Evolutionary conservation across 2,113 vertebrate genomes (phyloP), one percentile per base, ranked within the genome.

Genomic region (Nibea coibor): DNA sequence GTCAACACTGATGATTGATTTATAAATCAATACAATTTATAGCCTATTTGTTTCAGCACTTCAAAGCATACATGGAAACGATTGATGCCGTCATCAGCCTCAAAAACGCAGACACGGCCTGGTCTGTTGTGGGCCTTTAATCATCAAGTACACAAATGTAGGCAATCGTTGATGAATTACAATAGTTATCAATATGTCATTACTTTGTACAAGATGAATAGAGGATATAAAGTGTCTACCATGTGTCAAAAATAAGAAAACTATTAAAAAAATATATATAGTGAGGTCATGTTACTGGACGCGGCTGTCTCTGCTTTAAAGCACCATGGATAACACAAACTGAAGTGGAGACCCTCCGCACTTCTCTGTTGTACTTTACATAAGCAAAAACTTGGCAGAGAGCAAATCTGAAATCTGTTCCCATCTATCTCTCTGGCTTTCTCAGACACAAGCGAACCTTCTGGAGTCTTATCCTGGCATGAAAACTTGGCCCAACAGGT

Each of bases 401-500:
- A 70, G 15, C 20, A 45, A 59, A 73, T 71, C 14, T 65, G 56
- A 31, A 76, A 86, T 72, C 24, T 42, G 66, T 87, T 89, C 82
- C 80, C 72, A 88, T 78, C 77, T 50, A 75, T 90, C 83, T 51
- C 24, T 24, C 28, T 26, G n/a, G 63, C 57, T 45, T 28, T 72
- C 47, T 65, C 14, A 16, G 77, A 81, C 24, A 69, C 47, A 73
- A 50, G 71, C 66, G 80, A 84, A 79, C 75, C 75, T 80, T 77
- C 58, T 74, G 58, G 80, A 77, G 80, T 67, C 72, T 83, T 63
- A 80, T 85, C 56, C 87, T 93, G 91, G 91, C 89, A 89, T 61
- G 69, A 70, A 82, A 88, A 67, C 50, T 51, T 42, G 12, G 50
- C 20, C 83, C 85, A 92, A 92, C 92, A 94, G 91, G 91, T 94